Evolutionary conservation across 2,888 invertebrate species (phyloP).

Genomic region (Eustalomyia histrio): DNA sequence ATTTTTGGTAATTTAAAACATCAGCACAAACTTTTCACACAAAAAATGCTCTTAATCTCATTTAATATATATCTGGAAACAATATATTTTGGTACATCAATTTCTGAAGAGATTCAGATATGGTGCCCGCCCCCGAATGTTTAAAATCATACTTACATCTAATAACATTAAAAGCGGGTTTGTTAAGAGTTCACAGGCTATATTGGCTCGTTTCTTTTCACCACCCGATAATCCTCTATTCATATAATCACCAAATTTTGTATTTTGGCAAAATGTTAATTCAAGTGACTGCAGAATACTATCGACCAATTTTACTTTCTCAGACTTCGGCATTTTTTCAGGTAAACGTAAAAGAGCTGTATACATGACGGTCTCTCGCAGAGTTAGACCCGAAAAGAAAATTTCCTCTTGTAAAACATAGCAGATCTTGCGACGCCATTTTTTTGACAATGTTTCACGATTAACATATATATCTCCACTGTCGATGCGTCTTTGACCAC

Average conservation of each 20-base stretch:
- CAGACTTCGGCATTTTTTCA: slow-evolving; percentile 84
- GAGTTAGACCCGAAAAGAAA: slow-evolving; percentile 88
- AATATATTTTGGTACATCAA: too few species aligned
- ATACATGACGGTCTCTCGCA: slow-evolving; percentile 87
- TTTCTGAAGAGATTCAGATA: too few species aligned
- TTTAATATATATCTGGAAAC: too few species aligned
- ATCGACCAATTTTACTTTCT: slow-evolving; percentile 89
- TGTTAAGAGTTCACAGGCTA: slow-evolving; percentile 89
- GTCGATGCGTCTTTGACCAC: slow-evolving; percentile 85
- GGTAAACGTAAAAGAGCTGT: slow-evolving; percentile 83
- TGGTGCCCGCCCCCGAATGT: too few species aligned
- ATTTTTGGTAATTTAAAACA: too few species aligned
- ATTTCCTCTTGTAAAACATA: slow-evolving; percentile 91
- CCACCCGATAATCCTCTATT: slow-evolving; percentile 89
- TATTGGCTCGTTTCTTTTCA: slow-evolving; percentile 90
- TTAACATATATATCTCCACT: slow-evolving; percentile 85
- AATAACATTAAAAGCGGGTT: slow-evolving; percentile 89
- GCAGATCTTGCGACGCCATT: slow-evolving; percentile 87
- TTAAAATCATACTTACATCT: slow-evolving; percentile 85
- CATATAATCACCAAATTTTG: slow-evolving; percentile 88
- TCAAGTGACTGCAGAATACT: slow-evolving; percentile 88
- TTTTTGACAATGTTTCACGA: slow-evolving; percentile 83
- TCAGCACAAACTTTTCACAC: too few species aligned
- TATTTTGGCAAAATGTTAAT: slow-evolving; percentile 87
- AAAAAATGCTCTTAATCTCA: too few species aligned